Base-by-base conservation (phyloP, 2,113 vertebrate genomes). In the Ctenodactylus gundi region DNA sequence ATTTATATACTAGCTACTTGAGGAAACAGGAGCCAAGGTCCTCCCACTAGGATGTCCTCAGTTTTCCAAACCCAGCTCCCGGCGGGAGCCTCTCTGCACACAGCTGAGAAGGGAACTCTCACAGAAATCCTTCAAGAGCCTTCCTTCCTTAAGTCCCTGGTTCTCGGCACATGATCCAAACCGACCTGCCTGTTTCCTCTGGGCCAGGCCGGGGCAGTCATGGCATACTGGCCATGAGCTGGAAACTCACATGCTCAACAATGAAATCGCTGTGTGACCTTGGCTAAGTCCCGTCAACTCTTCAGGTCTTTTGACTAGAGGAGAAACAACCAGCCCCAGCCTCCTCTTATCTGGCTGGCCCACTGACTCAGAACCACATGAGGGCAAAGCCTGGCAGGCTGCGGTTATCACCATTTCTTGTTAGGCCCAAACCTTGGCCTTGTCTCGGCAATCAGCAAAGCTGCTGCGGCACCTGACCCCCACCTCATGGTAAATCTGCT, bases 191-290 rank as follows among this genome's bases (percentile, higher is more conserved):
- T 65, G 39, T 36, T 83, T 91, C 80, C 65, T 92, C 85, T 67
- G 55, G 62, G 62, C 34, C n/a, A 86, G 23, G 34, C 17, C 25
- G 1, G 34, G 49, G 20, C 65, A 96, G 85, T 60, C 92, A 93
- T 94, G 81, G 57, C n/a, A 73, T 60, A 51, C n/a, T 65, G 62
- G 57, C 94, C 65, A 14, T 67, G 72, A 90, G 65, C 87, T 96
- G 44, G 70, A 95, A 95, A 90, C 73, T 46, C 81, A 92, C 93
- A 96, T 73, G 60, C 44, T 57, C 70, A 12, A 21, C 62, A 88
- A 75, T 53, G 62, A 90, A 94, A 86, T n/a, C 1, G n/a, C 86
- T 81, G 60, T 90, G 85, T 96, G 94, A 96, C 96, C 96, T 97
- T 97, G 93, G 95, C 9, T 77, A 90, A 96, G 90, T 95, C 81